Conservation (phyloP, 2,113 vertebrate species). For the Oncorhynchus keta region DNA sequence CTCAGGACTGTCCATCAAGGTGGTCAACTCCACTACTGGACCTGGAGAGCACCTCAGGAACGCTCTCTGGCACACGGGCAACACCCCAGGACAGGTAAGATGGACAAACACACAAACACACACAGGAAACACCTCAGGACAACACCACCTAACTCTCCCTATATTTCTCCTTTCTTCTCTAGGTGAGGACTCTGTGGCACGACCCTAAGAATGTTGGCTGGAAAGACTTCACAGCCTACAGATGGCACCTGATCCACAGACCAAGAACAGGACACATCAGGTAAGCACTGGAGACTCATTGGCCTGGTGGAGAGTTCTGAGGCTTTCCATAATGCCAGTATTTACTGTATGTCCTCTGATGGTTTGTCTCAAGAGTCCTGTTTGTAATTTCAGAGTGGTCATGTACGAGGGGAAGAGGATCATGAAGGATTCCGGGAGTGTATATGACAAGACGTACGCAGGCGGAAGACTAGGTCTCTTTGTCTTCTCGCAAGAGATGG, state of each 20-base stretch:
- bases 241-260: slow-evolving; percentile 96
- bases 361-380: not conserved
- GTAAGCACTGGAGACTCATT: slow-evolving; percentile 61
- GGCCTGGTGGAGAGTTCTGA: not conserved
- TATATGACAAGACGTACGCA: slow-evolving; percentile 97
- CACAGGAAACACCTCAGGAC: too few species aligned
- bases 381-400: slow-evolving; percentile 81
- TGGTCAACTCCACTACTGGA: slow-evolving; percentile 96
- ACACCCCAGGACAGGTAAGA: slow-evolving; percentile 91
- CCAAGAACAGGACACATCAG: slow-evolving; percentile 96
- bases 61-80: slow-evolving; percentile 97
- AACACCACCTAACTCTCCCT: not conserved
- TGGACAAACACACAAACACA: not conserved
- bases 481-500: slow-evolving; percentile 99
- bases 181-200: slow-evolving; percentile 97
- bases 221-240: slow-evolving; percentile 99
- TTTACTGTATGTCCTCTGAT: not conserved
- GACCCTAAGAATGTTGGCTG: slow-evolving; percentile 95
- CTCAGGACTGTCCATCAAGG: slow-evolving; percentile 95
- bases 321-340: not conserved
- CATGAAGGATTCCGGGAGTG: slow-evolving; percentile 97
- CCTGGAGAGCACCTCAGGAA: slow-evolving; percentile 97
- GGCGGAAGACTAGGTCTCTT: slow-evolving; percentile 95
- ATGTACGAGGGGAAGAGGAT: slow-evolving; percentile 99
- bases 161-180: not conserved